phyloP scores from a whole-genome alignment of 2,113 vertebrate species.

The Neotragus pygmaeus region DNA sequence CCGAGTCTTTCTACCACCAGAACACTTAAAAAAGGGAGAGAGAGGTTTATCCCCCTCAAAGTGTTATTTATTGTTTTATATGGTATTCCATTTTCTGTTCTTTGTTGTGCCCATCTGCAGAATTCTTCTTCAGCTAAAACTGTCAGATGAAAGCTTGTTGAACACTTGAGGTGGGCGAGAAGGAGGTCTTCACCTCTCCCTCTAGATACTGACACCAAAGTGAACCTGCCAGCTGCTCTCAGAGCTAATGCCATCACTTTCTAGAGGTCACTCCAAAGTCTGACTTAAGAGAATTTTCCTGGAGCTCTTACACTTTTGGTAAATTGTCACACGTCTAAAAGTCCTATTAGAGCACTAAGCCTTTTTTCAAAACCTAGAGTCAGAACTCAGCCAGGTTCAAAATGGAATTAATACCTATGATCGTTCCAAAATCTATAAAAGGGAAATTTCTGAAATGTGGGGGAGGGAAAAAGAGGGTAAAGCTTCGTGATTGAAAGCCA shows the following conservation, averaged over 20 bases:
- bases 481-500: neutral
- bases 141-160: neutral
- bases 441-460: neutral
- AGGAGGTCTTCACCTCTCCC: neutral
- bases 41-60: neutral
- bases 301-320: neutral
- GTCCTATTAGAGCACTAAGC: neutral
- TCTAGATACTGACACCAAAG: neutral
- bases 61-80: neutral
- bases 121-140: neutral
- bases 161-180: neutral
- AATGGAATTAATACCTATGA: neutral
- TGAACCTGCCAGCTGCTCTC: neutral
- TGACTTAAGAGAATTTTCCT: neutral
- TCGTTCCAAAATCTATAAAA: neutral
- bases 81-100: neutral
- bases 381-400: neutral
- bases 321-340: neutral
- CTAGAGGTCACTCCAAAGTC: neutral
- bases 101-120: neutral
- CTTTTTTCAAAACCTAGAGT: neutral
- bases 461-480: accelerated
- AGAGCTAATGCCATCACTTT: neutral
- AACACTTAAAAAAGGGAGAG: neutral
- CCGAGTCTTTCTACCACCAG: neutral